phyloP scores from a whole-genome alignment of 37 sponge, comb jelly and placozoan genomes.

The Theonella swinhoei region DNA sequence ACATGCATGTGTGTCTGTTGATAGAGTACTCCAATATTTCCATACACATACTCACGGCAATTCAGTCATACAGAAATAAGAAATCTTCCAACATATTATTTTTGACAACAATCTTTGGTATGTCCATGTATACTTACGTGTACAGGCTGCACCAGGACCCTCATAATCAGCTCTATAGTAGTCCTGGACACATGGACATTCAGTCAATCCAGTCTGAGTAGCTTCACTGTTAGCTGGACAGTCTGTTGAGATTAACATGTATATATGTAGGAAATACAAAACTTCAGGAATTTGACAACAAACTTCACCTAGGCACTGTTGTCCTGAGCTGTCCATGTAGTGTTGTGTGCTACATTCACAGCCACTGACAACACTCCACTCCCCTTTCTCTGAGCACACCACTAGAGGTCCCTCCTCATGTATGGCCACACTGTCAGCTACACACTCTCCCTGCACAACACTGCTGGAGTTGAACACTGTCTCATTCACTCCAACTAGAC shows the following conservation, averaged over 20 bases:
- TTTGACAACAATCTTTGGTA: too few species aligned
- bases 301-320: too few species aligned
- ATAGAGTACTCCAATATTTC: too few species aligned
- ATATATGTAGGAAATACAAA: too few species aligned
- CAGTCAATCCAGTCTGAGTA: background rate
- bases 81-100: too few species aligned
- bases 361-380: conserved; percentile 8
- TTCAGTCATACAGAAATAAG: too few species aligned
- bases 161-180: conserved; percentile 41
- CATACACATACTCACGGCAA: too few species aligned
- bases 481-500: conserved; percentile 3
- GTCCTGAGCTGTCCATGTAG: too few species aligned
- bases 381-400: conserved; percentile 7
- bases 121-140: too few species aligned
- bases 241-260: too few species aligned
- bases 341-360: background rate
- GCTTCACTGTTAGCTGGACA: conserved; percentile 35
- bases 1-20: too few species aligned
- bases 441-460: conserved; percentile 21
- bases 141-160: background rate
- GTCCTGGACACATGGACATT: conserved; percentile 36
- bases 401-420: background rate
- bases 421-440: background rate
- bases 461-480: background rate
- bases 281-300: too few species aligned